A percentile compares a stretch with the other conserved stretches of the same genome.
Conservation (phyloP, 1,140 invertebrate species). For the Neuroterus valhalla region DNA sequence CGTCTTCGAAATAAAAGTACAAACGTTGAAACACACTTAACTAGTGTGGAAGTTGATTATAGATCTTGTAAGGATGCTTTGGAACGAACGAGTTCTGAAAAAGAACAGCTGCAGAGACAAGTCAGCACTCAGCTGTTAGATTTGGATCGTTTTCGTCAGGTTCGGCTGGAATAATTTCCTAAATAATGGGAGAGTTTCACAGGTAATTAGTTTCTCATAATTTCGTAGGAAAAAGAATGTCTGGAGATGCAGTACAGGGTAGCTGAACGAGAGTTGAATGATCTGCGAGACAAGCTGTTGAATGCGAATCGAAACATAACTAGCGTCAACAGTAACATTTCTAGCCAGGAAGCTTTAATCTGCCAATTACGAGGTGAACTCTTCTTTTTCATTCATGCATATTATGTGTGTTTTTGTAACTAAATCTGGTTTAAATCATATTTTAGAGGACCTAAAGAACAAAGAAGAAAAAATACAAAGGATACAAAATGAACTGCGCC, state of each 20-base stretch:
- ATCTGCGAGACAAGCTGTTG: slow-evolving; percentile 80
- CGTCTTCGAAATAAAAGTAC: slow-evolving; percentile 74
- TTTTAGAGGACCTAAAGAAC: slow-evolving; percentile 81
- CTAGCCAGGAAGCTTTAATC: slow-evolving; percentile 81
- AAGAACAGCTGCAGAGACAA: slow-evolving; percentile 82
- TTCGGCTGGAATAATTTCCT: slow-evolving; percentile 39
- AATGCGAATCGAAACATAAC: slow-evolving; percentile 79
- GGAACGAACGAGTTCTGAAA: slow-evolving; percentile 77
- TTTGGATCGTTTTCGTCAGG: slow-evolving; percentile 79
- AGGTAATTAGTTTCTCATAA: not conserved
- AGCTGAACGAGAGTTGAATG: slow-evolving; percentile 79
- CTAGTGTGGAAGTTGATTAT: slow-evolving; percentile 80
- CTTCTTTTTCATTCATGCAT: slow-evolving; percentile 27
- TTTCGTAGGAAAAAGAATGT: slow-evolving; percentile 80
- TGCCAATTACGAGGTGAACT: slow-evolving; percentile 80
- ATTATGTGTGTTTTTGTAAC: slow-evolving; percentile 7
- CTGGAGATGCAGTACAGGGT: slow-evolving; percentile 80
- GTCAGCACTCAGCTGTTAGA: slow-evolving; percentile 75
- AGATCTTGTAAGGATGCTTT: slow-evolving; percentile 77
- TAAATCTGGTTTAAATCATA: slow-evolving; percentile 35
- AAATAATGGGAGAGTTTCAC: not conserved
- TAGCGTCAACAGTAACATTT: slow-evolving; percentile 80
- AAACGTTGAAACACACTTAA: slow-evolving; percentile 79
- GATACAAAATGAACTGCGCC: slow-evolving; percentile 79
- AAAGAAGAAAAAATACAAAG: slow-evolving; percentile 80